Percentiles rank a stretch among this genome's conserved stretches.
phyloP scores from a whole-genome alignment of 1,140 invertebrate species.

The Drosophila cardini region DNA sequence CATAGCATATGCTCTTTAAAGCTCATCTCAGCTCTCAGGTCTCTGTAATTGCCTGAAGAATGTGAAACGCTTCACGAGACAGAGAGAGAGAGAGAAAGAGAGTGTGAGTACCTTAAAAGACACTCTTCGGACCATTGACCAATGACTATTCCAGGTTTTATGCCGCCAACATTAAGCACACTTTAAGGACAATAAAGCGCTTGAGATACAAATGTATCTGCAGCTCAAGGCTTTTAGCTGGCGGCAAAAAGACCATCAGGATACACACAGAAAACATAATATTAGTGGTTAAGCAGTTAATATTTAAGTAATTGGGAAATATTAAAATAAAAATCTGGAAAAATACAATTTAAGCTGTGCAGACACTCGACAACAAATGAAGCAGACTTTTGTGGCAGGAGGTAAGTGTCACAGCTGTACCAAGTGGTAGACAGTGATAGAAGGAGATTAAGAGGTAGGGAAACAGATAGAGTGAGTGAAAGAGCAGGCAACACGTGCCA shows the following conservation, averaged over 20 bases:
- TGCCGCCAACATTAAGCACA: constrained; percentile 12
- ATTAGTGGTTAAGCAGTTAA: no score
- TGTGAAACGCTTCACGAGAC: neutral
- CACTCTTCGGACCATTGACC: constrained; percentile 6
- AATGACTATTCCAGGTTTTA: constrained; percentile 15
- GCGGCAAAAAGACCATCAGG: neutral
- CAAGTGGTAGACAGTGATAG: neutral
- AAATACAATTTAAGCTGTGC: neutral
- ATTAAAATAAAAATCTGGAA: no score
- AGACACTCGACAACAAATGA: constrained; percentile 7
- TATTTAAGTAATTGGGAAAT: no score
- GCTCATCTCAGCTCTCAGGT: neutral
- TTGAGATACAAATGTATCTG: neutral
- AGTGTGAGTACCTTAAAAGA: constrained; percentile 12
- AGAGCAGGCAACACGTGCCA: constrained; percentile 61
- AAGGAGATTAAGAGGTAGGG: neutral
- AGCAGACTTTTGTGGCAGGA: neutral
- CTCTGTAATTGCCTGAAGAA: constrained; percentile 7
- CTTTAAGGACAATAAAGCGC: constrained; percentile 1
- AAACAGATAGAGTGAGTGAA: neutral
- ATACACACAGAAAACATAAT: constrained; percentile 3
- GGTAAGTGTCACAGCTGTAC: neutral
- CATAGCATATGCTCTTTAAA: constrained; percentile 58
- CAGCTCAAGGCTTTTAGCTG: neutral
- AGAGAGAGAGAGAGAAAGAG: no score